Percentiles rank a stretch among this genome's conserved stretches.
These are phyloP conservation scores for Carettochelys insculpta DNA, from an alignment of 2,113 vertebrate genomes.

Conservation along the genomic window DNA sequence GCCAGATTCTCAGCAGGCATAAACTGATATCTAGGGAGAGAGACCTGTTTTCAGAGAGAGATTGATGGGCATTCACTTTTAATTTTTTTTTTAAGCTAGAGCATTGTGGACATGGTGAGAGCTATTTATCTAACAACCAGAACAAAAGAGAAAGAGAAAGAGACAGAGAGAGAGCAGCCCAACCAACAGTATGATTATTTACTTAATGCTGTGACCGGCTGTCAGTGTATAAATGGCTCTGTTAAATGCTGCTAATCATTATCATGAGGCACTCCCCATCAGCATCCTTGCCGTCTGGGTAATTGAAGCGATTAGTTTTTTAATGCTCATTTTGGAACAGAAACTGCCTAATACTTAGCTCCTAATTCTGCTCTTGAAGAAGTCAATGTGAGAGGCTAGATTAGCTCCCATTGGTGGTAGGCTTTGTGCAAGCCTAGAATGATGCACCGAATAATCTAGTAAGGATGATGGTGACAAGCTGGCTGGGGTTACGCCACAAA, in stretches of 20 bases:
- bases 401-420: not conserved
- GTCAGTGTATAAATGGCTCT: slow-evolving; percentile 64
- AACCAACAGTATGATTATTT: slow-evolving; percentile 25
- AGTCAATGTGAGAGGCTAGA: not conserved
- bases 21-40: not conserved
- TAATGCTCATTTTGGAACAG: slow-evolving; percentile 34
- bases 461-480: not conserved
- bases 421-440: not conserved
- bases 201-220: slow-evolving; percentile 26
- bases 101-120: not conserved
- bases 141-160: not conserved
- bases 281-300: slow-evolving; percentile 8
- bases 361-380: not conserved
- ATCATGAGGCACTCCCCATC: slow-evolving; percentile 46
- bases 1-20: not conserved
- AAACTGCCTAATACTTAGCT: not conserved
- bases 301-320: slow-evolving; percentile 49
- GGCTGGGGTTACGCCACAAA: not conserved
- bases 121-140: slow-evolving; percentile 2
- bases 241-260: slow-evolving; percentile 63
- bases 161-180: not conserved
- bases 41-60: not conserved
- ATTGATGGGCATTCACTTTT: not conserved
- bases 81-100: not conserved
- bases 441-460: not conserved